Evolutionary conservation across 2,113 vertebrate species (phyloP), one percentile per base, ranked within the genome.

Genomic region (Syrmaticus mikado): DNA sequence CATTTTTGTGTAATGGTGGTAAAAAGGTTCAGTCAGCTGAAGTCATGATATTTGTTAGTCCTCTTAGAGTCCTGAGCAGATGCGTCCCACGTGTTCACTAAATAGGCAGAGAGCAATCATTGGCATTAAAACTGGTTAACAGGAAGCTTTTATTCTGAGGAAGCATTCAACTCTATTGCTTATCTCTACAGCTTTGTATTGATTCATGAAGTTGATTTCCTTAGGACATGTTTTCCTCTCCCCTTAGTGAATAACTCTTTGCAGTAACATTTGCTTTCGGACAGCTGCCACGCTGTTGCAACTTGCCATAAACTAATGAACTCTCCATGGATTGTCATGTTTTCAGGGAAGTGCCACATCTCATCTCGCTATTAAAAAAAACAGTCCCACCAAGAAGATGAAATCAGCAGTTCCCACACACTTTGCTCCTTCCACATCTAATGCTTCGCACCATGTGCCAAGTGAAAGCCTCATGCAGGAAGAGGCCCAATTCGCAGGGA

Each of bases 341-440:
- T 95, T 94, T 94, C 57, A 89, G 89, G 91, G 93, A 94, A 94
- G 89, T 1, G 1, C 87, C 94, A 91, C 87, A 94, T 94, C 89
- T 93, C 93, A 97, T 91, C 85, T 76, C 80, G 46, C 87, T 92
- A 87, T 93, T 93, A 89, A 50, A 83, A 1, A 36, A 32, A 14
- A 3, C 75, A 86, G 85, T 75, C 85, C 92, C 95, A 93, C 92
- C 85, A 75, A 92, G 74, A 76, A 94, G 93, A 90, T 88, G 83
- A 88, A 94, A 94, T 64, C 93, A 93, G 88, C 95, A 94, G 96
- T 93, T 96, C 95, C 96, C 96, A 93, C 96, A 96, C 92, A 75
- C 65, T 96, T 85, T 84, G 76, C 80, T 93, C 80, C 65, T 87
- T 84, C 67, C 90, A 75, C 87, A 93, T 94, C 86, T 70, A 67